Percentiles rank a stretch among this genome's conserved stretches.
Conservation (phyloP, 2,113 vertebrate species). For the Phylloscopus whistleri region DNA sequence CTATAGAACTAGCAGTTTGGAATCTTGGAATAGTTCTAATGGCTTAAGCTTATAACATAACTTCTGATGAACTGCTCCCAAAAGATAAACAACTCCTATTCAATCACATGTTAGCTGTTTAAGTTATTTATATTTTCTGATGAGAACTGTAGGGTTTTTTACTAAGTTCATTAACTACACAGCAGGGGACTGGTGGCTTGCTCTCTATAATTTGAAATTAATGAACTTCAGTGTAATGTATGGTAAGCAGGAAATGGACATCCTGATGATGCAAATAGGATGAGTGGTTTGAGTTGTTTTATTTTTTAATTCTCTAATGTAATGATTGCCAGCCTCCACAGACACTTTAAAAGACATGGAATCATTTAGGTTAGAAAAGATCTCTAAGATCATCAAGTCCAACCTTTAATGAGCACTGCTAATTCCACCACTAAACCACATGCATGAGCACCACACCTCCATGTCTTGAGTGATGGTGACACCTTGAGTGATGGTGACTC, state of each 20-base stretch:
- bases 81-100: neutral
- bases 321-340: neutral
- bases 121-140: neutral
- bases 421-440: neutral
- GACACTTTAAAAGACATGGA: neutral
- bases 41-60: neutral
- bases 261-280: neutral
- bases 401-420: too few species aligned
- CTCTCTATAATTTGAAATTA: slow-evolving; percentile 33
- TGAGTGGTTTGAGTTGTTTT: neutral
- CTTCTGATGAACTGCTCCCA: neutral
- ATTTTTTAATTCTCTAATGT: neutral
- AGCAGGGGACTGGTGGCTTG: neutral
- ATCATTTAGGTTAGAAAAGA: neutral
- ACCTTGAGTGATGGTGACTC: neutral
- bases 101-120: neutral
- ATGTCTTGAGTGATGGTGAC: neutral
- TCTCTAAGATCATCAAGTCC: neutral
- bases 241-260: neutral
- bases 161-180: neutral
- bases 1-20: neutral
- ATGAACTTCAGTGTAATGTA: neutral
- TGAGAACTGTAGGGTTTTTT: neutral
- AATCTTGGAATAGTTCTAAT: neutral
- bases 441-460: neutral